These are phyloP conservation scores for Eulemur mongoz DNA, from an alignment of 2,797 vertebrate genomes.

Conservation along the genomic window DNA sequence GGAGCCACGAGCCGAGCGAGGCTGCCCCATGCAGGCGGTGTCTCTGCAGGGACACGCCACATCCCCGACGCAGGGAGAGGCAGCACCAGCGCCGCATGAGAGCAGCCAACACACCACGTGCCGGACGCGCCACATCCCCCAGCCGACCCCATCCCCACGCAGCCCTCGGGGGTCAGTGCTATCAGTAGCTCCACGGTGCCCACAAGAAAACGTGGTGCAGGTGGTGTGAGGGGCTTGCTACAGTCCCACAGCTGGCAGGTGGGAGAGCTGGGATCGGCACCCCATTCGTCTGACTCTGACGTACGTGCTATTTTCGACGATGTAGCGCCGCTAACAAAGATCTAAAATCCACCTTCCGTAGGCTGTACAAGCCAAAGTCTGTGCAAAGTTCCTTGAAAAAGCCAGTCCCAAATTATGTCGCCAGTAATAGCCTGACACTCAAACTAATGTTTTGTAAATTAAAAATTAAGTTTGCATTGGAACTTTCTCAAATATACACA, in stretches of 20 bases:
- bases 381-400: not conserved
- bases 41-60: not conserved
- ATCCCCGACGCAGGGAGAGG: not conserved
- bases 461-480: not conserved
- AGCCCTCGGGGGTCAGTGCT: not conserved
- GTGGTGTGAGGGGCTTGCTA: rapidly evolving
- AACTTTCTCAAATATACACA: not conserved
- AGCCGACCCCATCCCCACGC: not conserved
- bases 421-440: not conserved
- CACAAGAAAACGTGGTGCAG: rapidly evolving
- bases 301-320: not conserved
- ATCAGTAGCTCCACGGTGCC: rapidly evolving
- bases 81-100: rapidly evolving
- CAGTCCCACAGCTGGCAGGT: not conserved
- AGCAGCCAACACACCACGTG: rapidly evolving
- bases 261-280: not conserved
- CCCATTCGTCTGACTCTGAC: rapidly evolving
- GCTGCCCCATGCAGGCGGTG: rapidly evolving
- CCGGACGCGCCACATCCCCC: not conserved
- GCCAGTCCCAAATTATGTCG: not conserved
- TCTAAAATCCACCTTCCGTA: not conserved
- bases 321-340: not conserved
- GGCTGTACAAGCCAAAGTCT: too few relatives aligned
- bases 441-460: not conserved
- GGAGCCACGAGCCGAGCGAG: rapidly evolving